Evolutionary conservation across 1,140 invertebrate species (phyloP), one percentile per base, ranked within the genome.

Genomic region (Spodoptera frugiperda): DNA sequence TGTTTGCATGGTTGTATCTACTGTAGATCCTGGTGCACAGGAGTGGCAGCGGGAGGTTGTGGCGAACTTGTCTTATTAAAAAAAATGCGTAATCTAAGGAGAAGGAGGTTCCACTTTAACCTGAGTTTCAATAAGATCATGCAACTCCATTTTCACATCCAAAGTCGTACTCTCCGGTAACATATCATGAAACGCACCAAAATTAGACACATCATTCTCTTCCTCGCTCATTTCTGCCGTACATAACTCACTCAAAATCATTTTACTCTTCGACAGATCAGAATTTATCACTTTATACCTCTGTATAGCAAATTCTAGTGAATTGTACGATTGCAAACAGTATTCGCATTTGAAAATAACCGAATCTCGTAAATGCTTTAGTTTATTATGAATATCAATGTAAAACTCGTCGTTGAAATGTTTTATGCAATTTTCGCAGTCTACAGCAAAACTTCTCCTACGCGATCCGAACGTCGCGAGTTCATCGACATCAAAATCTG

Each of bases 171-270:
- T 85, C 10, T 84, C 82, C 0, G 81, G 78, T 44, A 82, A 76
- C 3, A 68, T 25, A 8, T 83, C 77, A 39, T 85, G 76, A 1
- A 79, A 17, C 11, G 73, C 77, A 8, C 79, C 79, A 19, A 76
- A 76, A 0, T 73, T 76, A 3, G 67, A 74, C 12, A 63, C 65
- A 9, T 75, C 55, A 2, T 75, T 71, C n/a, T 84, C 81, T 5
- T 82, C 87, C 6, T 80, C 87, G 55, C 89, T 91, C 87, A 92
- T 91, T 72, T 91, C 85, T 0, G 89, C 61, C 0, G 89, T 90
- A 76, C 91, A 92, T 0, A 92, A 59, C 21, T 92, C 91, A 44
- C 89, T 91, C 10, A 91, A 63, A 17, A 90, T 87, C 77, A 87
- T 83, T 59, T 90, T 91, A 17, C 79, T 79, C 30, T 83, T 88